Base-by-base conservation (phyloP, 2,888 invertebrate species). In the Nomada fucata region DNA sequence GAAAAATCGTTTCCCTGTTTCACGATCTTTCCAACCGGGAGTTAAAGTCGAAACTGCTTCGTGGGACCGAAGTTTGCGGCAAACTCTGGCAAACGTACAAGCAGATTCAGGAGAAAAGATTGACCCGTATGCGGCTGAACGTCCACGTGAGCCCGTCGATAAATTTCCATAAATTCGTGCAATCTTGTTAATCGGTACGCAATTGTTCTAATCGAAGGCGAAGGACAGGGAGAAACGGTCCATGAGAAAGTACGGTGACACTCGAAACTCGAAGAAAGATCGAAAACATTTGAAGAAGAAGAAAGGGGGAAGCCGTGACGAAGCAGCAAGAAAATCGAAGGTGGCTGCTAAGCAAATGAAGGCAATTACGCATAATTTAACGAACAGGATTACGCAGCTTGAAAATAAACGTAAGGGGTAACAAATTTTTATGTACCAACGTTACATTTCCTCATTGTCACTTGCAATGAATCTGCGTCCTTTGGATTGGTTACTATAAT, bases 21-120 rank as follows among this genome's bases (percentile, higher is more conserved):
- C 47, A 79, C 42, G 53, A 76, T 20, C 10, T 84, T 23, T 75
- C 79, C 2, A 47, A 84, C 20, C 36, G 52, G 23, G 55, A 26
- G 4, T 44, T 83, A 26, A 76, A 47, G 63, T 53, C 29, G 18
- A 79, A 71, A 20, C n/a, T 84, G 7, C 79, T 84, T 44, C 75
- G 44, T 9, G 83, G 55, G 0, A 65, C 76, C 0, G 79, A 78
- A 57, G 59, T 65, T 59, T 84, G 83, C 42, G 76, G 69, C 0
- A 75, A 65, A 73, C 50, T 75, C 11, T 84, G 83, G 83, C 75
- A 57, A 50, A 52, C 52, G n/a, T 84, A 84, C 42, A 82, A 79
- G 47, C 44, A 42, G 1, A 44, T 63, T 36, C 83, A 83, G 36
- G 57, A 78, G 4, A 76, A 52, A 59, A 61, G 82, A 73, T 26